These are phyloP conservation scores for Pachypeltis micranthus DNA, from an alignment of 1,140 invertebrate genomes.

Conservation along the genomic window DNA sequence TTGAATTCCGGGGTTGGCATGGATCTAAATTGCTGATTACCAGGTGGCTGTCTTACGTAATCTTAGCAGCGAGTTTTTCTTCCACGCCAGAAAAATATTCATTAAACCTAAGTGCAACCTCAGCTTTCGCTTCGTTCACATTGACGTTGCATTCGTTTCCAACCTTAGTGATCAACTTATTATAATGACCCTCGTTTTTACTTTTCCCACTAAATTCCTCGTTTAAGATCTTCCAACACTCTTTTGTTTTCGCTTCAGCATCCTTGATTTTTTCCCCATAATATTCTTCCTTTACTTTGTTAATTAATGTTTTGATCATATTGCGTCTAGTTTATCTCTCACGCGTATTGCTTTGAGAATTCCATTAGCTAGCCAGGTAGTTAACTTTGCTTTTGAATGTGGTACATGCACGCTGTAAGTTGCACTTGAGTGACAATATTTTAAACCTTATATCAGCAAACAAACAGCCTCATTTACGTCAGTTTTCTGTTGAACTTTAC, in stretches of 20 bases:
- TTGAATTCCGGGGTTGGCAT: too few relatives aligned
- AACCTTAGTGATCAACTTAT: neutral
- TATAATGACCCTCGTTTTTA: neutral
- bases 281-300: neutral
- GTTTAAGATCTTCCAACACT: neutral
- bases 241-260: neutral
- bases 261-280: neutral
- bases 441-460: neutral
- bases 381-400: neutral
- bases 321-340: neutral
- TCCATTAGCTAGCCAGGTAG: neutral
- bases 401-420: neutral
- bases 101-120: too few relatives aligned
- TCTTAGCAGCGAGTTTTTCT: neutral
- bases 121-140: too few relatives aligned
- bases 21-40: too few relatives aligned
- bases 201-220: neutral
- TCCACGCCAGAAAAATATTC: neutral
- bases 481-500: neutral
- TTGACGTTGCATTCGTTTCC: too few relatives aligned
- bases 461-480: neutral
- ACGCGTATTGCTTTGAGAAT: neutral
- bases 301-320: neutral
- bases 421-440: neutral
- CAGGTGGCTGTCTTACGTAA: too few relatives aligned